Conservation (phyloP, 2,797 vertebrate species). For the Falco concolor region DNA sequence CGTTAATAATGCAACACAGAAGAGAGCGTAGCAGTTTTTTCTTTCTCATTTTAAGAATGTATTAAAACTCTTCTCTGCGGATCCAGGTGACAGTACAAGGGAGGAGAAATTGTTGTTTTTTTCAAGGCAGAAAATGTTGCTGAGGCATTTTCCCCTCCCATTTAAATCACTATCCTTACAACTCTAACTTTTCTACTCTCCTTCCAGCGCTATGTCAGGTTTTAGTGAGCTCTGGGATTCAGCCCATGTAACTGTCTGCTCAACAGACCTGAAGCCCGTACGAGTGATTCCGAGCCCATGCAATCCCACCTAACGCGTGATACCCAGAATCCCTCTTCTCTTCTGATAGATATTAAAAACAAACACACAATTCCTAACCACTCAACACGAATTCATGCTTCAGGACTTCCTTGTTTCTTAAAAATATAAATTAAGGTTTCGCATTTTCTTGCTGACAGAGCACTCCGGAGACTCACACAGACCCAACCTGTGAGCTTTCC, state of each 20-base stretch:
- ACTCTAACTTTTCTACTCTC: not conserved
- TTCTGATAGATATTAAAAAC: slow-evolving; percentile 37
- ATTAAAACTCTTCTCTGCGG: not conserved
- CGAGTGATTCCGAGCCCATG: not conserved
- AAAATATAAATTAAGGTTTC: slow-evolving; percentile 13
- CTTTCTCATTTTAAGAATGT: slow-evolving; percentile 3
- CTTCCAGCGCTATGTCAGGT: not conserved
- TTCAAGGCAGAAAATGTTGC: not conserved
- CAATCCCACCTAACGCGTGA: not conserved
- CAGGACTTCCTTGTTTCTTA: not conserved
- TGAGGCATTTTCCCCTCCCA: not conserved
- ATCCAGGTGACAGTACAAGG: not conserved
- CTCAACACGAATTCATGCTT: not conserved
- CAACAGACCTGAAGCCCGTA: not conserved
- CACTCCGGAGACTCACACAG: not conserved
- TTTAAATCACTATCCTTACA: not conserved
- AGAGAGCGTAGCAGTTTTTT: not conserved
- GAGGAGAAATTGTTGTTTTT: not conserved
- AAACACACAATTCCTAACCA: not conserved
- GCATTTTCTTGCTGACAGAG: not conserved
- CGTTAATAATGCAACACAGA: not conserved
- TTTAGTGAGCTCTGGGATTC: not conserved
- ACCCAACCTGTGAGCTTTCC: not conserved
- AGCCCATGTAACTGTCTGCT: not conserved
- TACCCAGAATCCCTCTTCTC: slow-evolving; percentile 27